phyloP scores from a whole-genome alignment of 2,113 vertebrate species.

The Struthio camelus region DNA sequence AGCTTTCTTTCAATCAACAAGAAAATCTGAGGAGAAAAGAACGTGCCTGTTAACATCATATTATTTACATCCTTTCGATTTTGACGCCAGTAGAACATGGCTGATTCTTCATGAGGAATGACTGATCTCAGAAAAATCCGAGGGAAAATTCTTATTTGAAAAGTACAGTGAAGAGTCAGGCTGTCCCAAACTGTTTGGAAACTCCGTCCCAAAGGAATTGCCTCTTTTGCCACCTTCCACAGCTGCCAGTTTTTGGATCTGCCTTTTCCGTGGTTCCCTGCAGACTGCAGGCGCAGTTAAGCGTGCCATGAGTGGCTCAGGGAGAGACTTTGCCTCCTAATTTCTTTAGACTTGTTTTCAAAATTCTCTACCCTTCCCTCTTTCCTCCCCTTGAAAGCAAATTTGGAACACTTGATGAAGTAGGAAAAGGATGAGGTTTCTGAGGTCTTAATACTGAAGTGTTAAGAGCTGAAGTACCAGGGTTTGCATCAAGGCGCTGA shows the following conservation, averaged over 20 bases:
- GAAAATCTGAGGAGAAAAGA: neutral
- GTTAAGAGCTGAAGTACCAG: neutral
- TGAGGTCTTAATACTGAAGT: neutral
- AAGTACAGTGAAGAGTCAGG: neutral
- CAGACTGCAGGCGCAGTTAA: neutral
- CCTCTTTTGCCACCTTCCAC: neutral
- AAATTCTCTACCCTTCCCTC: neutral
- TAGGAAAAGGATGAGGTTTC: neutral
- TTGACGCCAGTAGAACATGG: neutral
- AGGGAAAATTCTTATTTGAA: neutral
- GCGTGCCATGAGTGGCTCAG: neutral
- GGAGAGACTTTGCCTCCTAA: neutral
- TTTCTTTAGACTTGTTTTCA: neutral
- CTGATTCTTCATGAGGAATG: neutral
- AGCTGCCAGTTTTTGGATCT: neutral
- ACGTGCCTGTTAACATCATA: neutral
- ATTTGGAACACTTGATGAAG: neutral
- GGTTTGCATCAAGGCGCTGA: neutral
- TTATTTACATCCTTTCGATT: neutral
- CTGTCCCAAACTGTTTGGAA: neutral
- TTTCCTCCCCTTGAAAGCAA: neutral
- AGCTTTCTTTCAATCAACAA: neutral
- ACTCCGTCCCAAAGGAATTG: neutral
- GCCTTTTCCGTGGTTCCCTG: neutral
- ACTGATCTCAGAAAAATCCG: neutral